Conservation (phyloP, 2,113 vertebrate species). For the Silurus meridionalis region DNA sequence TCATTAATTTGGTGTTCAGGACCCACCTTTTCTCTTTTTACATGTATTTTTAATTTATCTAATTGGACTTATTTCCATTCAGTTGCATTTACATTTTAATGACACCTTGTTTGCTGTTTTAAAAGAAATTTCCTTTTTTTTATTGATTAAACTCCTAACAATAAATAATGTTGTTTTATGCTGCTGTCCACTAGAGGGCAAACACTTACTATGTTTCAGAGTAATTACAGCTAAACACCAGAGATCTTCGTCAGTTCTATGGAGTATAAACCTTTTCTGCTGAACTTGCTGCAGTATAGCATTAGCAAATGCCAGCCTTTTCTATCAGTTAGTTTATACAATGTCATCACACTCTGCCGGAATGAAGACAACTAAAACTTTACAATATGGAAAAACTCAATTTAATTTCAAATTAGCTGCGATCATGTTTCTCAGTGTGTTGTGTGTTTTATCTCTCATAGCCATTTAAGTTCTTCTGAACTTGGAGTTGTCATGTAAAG, state of each 20-base stretch:
- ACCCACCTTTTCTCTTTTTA: neutral
- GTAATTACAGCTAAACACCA: neutral
- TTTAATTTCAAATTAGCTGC: neutral
- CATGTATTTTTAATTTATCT: neutral
- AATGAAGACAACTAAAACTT: neutral
- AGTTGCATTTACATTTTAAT: neutral
- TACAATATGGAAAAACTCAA: neutral
- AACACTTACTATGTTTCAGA: neutral
- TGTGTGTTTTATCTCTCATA: neutral
- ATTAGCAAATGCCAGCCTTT: neutral
- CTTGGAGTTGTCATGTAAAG: neutral
- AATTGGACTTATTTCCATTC: neutral
- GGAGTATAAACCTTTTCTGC: neutral
- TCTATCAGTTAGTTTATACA: neutral
- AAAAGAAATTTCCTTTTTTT: neutral
- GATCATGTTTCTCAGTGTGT: neutral
- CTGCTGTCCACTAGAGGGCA: conserved; percentile 34
- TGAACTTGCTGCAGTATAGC: neutral
- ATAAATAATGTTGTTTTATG: neutral
- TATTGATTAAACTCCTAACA: neutral
- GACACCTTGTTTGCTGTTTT: neutral
- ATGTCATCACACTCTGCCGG: neutral
- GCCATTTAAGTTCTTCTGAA: neutral
- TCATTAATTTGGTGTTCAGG: neutral
- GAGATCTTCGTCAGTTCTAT: neutral